A percentile compares a stretch with the other conserved stretches of the same genome.
Evolutionary conservation across 92 coral and sea anemone genomes (phyloP).

Genomic region (Porites lobata): DNA sequence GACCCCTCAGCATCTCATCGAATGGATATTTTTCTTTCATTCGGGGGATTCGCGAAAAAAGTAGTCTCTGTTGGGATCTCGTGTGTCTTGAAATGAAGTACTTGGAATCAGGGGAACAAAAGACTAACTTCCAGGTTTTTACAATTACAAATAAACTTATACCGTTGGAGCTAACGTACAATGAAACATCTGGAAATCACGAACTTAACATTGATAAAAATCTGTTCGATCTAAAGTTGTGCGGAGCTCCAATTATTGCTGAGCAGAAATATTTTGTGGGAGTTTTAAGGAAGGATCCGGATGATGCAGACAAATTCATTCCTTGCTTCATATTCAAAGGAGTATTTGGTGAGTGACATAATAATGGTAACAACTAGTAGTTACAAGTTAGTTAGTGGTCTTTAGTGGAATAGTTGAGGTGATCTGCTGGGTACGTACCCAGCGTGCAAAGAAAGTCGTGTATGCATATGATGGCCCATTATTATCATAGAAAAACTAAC

Average conservation of each 20-base stretch:
- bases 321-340: slow-evolving; percentile 12
- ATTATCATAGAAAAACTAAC: no score
- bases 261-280: neutral
- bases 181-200: neutral
- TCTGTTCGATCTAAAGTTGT: neutral
- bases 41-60: neutral
- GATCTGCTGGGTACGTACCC: no score
- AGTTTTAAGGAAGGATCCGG: neutral
- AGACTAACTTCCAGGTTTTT: neutral
- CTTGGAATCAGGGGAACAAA: neutral
- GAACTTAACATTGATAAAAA: neutral
- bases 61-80: no score
- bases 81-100: neutral
- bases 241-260: slow-evolving; percentile 1
- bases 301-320: neutral
- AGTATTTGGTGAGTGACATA: slow-evolving; percentile 11
- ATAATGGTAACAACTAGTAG: no score
- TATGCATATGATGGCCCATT: no score
- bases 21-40: neutral
- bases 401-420: no score
- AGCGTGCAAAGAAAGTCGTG: no score
- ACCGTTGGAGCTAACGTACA: neutral
- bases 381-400: no score
- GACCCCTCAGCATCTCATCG: no score
- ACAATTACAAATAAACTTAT: neutral